Evolutionary conservation across 2,888 invertebrate genomes (phyloP).

Genomic region (Caenorhabditis sp.): DNA sequence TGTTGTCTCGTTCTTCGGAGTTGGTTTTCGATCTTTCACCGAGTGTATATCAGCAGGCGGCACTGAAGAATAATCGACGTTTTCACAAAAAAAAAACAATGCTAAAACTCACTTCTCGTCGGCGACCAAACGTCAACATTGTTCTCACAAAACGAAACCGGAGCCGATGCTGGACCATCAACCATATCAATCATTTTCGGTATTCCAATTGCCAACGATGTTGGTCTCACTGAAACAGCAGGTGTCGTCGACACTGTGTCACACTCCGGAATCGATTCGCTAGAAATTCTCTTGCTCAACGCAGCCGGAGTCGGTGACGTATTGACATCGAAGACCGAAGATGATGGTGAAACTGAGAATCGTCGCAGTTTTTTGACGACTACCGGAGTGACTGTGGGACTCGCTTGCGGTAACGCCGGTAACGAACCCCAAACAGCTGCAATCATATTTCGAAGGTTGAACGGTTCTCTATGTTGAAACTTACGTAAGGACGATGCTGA

Average conservation of each 20-base stretch:
- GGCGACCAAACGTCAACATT: constrained; percentile 11
- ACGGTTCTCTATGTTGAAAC: neutral
- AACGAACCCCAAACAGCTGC: constrained; percentile 51
- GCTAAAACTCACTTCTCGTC: neutral
- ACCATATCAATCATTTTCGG: constrained; percentile 17
- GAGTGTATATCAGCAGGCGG: neutral
- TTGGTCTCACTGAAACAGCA: constrained; percentile 30
- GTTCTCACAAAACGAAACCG: constrained; percentile 21
- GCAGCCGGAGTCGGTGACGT: constrained; percentile 14
- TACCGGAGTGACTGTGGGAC: constrained; percentile 30
- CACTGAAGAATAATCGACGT: neutral
- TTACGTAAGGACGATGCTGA: constrained; percentile 12
- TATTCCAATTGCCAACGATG: constrained; percentile 42
- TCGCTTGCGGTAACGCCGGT: constrained; percentile 46
- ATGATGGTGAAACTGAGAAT: constrained; percentile 59
- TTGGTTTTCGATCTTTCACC: neutral
- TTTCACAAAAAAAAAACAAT: too few species aligned
- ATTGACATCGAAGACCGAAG: constrained; percentile 48
- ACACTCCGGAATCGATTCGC: constrained; percentile 16
- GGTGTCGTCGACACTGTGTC: neutral
- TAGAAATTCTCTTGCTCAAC: neutral
- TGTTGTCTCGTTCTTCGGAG: neutral
- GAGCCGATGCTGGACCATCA: constrained; percentile 44
- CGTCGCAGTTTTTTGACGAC: constrained; percentile 51
- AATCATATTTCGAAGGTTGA: neutral